Evolutionary conservation across 2,797 vertebrate species (phyloP).

Genomic region (Carapus acus): DNA sequence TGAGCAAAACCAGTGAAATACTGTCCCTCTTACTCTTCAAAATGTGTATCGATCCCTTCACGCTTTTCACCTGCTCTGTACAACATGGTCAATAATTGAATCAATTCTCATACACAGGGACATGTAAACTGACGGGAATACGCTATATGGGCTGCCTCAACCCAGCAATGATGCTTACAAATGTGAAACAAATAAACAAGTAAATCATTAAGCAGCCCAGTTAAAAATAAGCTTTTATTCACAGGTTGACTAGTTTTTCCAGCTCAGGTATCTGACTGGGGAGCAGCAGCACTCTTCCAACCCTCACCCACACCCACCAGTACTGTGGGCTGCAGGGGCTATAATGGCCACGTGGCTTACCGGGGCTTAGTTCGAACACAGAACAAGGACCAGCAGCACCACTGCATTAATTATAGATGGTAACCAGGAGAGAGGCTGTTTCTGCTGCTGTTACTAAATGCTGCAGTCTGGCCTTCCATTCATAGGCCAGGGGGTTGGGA

Average conservation of each 20-base stretch:
- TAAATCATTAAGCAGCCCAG: conserved; percentile 27
- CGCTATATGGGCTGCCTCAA: conserved; percentile 25
- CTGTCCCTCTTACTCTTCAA: conserved; percentile 45
- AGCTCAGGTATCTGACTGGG: conserved; percentile 12
- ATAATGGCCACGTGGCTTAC: conserved; percentile 48
- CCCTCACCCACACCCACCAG: too few species aligned
- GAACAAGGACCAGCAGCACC: conserved; percentile 59
- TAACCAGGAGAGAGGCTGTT: conserved; percentile 47
- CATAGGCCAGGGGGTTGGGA: conserved; percentile 16
- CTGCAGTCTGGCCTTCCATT: conserved; percentile 52
- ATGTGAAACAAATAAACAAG: conserved; percentile 39
- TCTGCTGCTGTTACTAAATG: conserved; percentile 55
- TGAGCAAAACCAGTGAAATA: conserved; percentile 3
- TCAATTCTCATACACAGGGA: conserved; percentile 56
- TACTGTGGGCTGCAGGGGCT: conserved; percentile 34
- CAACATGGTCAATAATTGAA: conserved; percentile 59
- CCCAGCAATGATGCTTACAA: conserved; percentile 31
- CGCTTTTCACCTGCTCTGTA: conserved; percentile 55
- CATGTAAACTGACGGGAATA: conserved; percentile 53
- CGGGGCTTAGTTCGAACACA: conserved; percentile 37
- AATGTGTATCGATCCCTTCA: conserved; percentile 60
- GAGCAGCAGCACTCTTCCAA: conserved; percentile 16
- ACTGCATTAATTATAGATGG: conserved; percentile 64
- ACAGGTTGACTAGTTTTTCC: conserved; percentile 23
- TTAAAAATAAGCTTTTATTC: conserved; percentile 37